These are phyloP conservation scores for Dolichallabes microphthalmus DNA, from an alignment of 2,113 vertebrate genomes.

Conservation along the genomic window DNA sequence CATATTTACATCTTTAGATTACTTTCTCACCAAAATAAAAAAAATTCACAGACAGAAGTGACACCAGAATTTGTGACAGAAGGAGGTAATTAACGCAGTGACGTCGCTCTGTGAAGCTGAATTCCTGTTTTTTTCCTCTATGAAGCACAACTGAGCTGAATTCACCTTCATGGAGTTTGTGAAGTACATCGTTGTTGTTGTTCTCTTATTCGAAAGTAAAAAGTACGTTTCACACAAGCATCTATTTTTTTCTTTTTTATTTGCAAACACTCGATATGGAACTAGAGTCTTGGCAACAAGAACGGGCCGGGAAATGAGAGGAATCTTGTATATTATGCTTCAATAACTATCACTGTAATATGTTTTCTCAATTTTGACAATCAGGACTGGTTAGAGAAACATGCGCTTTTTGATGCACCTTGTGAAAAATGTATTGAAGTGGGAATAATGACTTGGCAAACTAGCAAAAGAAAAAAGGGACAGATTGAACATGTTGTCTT, in stretches of 20 bases:
- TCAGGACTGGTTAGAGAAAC: no score
- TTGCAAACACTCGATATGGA: slow-evolving; percentile 37
- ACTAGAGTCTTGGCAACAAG: slow-evolving; percentile 7
- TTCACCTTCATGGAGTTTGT: not conserved
- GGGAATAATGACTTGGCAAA: not conserved
- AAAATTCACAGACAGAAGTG: not conserved
- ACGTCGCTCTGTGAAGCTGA: not conserved
- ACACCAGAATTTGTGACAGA: not conserved
- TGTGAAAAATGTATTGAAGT: not conserved
- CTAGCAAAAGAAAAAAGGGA: not conserved
- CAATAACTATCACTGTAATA: not conserved
- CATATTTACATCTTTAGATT: slow-evolving; percentile 7
- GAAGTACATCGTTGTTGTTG: not conserved
- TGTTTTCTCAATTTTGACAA: not conserved
- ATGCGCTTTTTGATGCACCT: not conserved
- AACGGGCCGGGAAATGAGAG: slow-evolving; percentile 18
- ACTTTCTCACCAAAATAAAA: not conserved
- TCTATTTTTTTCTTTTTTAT: not conserved
- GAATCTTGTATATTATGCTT: not conserved
- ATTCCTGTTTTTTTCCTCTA: not conserved
- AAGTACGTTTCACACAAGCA: not conserved
- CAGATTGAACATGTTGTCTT: not conserved
- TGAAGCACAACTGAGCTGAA: no score
- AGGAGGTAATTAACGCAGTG: not conserved
- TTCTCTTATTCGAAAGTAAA: not conserved